phyloP scores from a whole-genome alignment of 2,113 vertebrate genomes.

The Chamaetylas fuelleborni region DNA sequence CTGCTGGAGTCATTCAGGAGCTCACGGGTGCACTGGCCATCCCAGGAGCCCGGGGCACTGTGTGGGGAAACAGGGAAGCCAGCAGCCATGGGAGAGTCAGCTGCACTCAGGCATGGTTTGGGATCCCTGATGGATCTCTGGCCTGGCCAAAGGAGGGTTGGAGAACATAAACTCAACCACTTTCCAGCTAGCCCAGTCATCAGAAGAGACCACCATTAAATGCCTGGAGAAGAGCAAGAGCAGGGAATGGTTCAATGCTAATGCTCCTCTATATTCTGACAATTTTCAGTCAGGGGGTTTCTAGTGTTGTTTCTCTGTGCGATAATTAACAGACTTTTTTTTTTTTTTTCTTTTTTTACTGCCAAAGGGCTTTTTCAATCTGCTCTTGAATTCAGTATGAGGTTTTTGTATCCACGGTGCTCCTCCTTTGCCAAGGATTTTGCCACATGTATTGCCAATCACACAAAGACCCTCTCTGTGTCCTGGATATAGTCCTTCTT shows the following conservation, averaged over 20 bases:
- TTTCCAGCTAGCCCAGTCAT: neutral
- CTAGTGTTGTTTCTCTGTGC: neutral
- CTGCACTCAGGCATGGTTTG: neutral
- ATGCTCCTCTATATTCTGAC: neutral
- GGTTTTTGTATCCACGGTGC: neutral
- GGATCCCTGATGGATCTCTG: neutral
- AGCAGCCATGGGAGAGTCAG: fast-evolving
- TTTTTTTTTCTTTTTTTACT: neutral
- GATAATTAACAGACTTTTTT: neutral
- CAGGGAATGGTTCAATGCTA: neutral
- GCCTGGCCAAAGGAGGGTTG: neutral
- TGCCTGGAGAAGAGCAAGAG: neutral
- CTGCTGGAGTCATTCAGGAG: neutral
- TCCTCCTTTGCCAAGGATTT: neutral
- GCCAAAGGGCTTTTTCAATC: neutral
- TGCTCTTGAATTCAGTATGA: neutral
- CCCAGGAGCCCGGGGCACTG: fast-evolving
- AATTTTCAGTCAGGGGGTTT: neutral
- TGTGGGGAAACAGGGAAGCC: neutral
- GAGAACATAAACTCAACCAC: neutral
- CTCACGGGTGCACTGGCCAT: fast-evolving
- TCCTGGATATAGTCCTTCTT: neutral
- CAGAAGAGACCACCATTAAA: neutral
- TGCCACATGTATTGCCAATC: neutral
- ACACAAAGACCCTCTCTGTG: neutral